A percentile compares a stretch with the other conserved stretches of the same genome.
phyloP scores from a whole-genome alignment of 2,888 invertebrate genomes.

The Smittia sp. region DNA sequence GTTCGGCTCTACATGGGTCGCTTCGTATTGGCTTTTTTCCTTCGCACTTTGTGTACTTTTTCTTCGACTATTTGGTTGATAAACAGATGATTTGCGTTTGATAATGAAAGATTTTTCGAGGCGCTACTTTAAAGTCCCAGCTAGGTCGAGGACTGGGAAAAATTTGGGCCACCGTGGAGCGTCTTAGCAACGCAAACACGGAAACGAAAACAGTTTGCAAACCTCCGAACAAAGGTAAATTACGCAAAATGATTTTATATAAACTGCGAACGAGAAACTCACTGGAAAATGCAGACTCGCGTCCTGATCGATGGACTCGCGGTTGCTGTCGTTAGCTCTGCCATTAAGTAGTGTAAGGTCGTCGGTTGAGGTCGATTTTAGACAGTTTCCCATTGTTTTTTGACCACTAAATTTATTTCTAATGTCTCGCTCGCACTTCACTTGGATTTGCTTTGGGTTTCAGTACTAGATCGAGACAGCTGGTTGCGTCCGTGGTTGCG shows the following conservation, averaged over 20 bases:
- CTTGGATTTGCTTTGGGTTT: no score
- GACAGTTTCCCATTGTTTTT: conserved; percentile 65
- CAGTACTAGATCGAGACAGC: no score
- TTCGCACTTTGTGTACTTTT: not conserved
- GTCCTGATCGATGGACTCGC: conserved; percentile 60
- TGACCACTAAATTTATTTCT: conserved; percentile 5
- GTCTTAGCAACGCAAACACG: not conserved
- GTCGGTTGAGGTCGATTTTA: conserved; percentile 64
- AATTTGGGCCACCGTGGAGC: not conserved
- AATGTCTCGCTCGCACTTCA: no score
- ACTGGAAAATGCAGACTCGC: conserved; percentile 56
- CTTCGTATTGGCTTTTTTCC: not conserved
- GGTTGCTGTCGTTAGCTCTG: conserved; percentile 55
- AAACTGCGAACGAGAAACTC: conserved; percentile 42
- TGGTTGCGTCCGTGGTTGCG: no score
- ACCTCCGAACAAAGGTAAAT: conserved; percentile 23
- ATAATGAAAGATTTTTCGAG: conserved; percentile 1
- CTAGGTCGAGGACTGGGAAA: not conserved
- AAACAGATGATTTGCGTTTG: not conserved
- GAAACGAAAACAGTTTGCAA: not conserved
- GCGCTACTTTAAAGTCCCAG: not conserved
- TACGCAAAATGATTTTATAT: conserved; percentile 21
- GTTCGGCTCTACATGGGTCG: not conserved
- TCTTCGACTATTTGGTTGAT: conserved; percentile 7
- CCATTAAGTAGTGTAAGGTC: conserved; percentile 63